Evolutionary conservation across 2,797 vertebrate genomes (phyloP), one percentile per base, ranked within the genome.

Genomic region (Tympanoctomys barrerae): DNA sequence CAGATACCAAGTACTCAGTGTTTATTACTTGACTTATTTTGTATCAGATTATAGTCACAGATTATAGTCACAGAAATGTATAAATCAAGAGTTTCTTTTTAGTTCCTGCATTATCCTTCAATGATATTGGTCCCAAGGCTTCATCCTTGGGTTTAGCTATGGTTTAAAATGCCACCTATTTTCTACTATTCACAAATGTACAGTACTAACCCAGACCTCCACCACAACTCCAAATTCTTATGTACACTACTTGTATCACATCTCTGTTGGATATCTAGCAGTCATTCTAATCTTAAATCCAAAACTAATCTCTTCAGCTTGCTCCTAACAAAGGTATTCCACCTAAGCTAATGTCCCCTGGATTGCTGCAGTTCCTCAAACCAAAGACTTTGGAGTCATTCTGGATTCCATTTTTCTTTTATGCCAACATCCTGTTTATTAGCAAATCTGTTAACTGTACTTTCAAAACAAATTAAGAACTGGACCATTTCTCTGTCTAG

Each of bases 381-480:
- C 46, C 71, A 57, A 81, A 95, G 21, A 36, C 19, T 5, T 71
- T 36, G 33, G 59, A 91, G 8, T 87, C 66, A 78, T 82, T 9
- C 24, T 86, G 42, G 0, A 87, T 88, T 57, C 36, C 21, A 24
- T 52, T 42, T 85, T 83, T 80, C 36, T 89, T 33, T 80, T 92
- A 84, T 26, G 36, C 1, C 19, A 16, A 39, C 5, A 21, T 24
- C 12, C 26, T 64, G 61, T 94, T 94, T 7, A 79, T 57, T 87
- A 57, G 49, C 19, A 87, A 66, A 90, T 81, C 10, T 33, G 13
- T 86, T 94, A 26, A 0, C 2, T 70, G 28, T 85, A 3, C 87
- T 90, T 85, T 85, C 26, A 92, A 59, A 77, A 66, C 39, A 68
- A 57, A 39, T 52, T 93, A n/a, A 87, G 82, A 81, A 87, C 86